These are phyloP conservation scores for Stegodyphus dumicola DNA, from an alignment of 1,140 invertebrate species.

Conservation along the genomic window DNA sequence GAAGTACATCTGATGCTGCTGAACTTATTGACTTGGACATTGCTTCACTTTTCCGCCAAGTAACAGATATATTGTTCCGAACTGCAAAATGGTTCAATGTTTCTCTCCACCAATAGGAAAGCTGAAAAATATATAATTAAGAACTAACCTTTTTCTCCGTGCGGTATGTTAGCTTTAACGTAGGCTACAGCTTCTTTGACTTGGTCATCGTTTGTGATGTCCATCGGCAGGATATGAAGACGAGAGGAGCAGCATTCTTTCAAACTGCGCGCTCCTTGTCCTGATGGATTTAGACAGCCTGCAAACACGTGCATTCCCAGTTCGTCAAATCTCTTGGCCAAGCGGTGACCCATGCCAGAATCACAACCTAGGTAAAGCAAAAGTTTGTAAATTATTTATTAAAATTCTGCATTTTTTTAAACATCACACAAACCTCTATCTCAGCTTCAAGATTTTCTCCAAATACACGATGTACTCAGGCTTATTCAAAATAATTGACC, in stretches of 20 bases:
- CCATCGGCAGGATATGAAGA: slow-evolving; percentile 53
- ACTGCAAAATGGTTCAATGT: no score
- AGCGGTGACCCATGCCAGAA: slow-evolving; percentile 67
- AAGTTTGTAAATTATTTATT: background rate
- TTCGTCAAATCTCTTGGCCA: slow-evolving; percentile 68
- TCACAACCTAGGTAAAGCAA: slow-evolving; percentile 66
- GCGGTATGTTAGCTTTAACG: slow-evolving; percentile 53
- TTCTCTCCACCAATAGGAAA: no score
- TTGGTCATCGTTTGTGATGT: slow-evolving; percentile 29
- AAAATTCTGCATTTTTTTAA: background rate
- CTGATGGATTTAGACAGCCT: slow-evolving; percentile 75
- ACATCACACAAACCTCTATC: background rate
- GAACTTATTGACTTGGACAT: no score
- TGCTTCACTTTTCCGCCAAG: no score
- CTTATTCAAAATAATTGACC: no score
- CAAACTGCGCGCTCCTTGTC: slow-evolving; percentile 67
- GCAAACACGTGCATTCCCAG: slow-evolving; percentile 72
- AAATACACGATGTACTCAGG: no score
- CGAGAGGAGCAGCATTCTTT: slow-evolving; percentile 62
- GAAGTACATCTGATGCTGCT: no score
- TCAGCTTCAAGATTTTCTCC: background rate
- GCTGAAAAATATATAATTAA: no score
- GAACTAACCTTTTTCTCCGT: slow-evolving; percentile 23
- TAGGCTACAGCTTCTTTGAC: slow-evolving; percentile 50
- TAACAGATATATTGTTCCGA: no score